These are phyloP conservation scores for Montipora efflorescens DNA, from an alignment of 64 coral and sea anemone genomes.

Conservation along the genomic window DNA sequence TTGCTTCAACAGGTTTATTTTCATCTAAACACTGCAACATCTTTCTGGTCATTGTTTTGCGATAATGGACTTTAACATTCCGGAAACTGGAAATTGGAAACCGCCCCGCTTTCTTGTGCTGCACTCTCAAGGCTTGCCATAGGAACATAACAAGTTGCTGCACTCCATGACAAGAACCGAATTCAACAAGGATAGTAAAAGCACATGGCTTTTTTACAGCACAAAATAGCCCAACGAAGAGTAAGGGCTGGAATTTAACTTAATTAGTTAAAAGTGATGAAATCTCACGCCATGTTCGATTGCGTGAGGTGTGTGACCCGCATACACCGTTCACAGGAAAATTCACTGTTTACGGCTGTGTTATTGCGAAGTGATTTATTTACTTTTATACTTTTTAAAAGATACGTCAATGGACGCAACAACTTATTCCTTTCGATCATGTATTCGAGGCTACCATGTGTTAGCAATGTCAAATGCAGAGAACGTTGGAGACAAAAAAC, in stretches of 20 bases:
- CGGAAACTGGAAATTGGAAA: background rate
- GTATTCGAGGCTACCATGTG: conserved; percentile 55
- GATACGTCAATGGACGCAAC: background rate
- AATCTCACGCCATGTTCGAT: too few relatives aligned
- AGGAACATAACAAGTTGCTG: too few relatives aligned
- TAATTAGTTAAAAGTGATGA: too few relatives aligned
- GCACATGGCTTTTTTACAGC: too few relatives aligned
- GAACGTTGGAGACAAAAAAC: background rate
- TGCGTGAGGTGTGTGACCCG: conserved; percentile 14
- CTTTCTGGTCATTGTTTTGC: background rate
- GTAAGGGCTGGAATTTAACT: too few relatives aligned
- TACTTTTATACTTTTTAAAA: background rate
- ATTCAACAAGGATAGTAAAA: too few relatives aligned
- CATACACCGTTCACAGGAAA: conserved; percentile 53
- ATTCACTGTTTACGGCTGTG: conserved; percentile 47
- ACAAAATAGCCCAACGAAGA: too few relatives aligned
- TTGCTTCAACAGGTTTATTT: too few relatives aligned
- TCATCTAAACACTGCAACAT: too few relatives aligned
- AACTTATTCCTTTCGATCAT: conserved; percentile 36
- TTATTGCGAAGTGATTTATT: background rate
- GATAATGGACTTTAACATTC: background rate
- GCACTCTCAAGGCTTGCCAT: too few relatives aligned
- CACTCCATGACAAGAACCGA: too few relatives aligned
- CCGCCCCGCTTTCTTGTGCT: too few relatives aligned
- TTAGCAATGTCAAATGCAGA: background rate